Evolutionary conservation across 2,797 vertebrate species (phyloP), one percentile per base, ranked within the genome.

Genomic region (Lacerta bilineata): DNA sequence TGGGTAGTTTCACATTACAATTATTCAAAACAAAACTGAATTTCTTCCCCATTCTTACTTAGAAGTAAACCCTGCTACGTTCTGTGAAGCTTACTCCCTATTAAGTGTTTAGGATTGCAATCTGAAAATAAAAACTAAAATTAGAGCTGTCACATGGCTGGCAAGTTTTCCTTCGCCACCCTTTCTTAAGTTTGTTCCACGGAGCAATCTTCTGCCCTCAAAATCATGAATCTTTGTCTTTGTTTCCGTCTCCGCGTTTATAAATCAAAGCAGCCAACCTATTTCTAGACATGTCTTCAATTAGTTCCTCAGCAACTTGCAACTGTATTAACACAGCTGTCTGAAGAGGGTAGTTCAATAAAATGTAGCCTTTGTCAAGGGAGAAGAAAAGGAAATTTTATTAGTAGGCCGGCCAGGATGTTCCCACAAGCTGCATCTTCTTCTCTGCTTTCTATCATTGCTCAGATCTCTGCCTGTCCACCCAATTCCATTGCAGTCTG

Each of bases 301-400:
- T 92, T 88, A 89, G 91, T 94, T 94, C 92, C 93, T 94, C 90
- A 91, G 91, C 85, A 94, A 94, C 87, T 90, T 74, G 88, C 91
- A 89, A 90, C 55, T 93, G 61, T 92, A 92, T 92, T 88, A 95
- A 92, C 80, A 93, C 88, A 95, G 93, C 90, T 95, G 93, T 90
- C 83, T 90, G 89, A 92, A 93, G 64, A n/a, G 29, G 17, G 15
- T 85, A 88, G 75, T 59, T 88, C 92, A 92, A 91, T 93, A 92
- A 95, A 95, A 94, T 86, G 87, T 90, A 92, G 90, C 61, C 85
- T 90, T 94, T 94, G 91, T 95, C 75, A 93, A 95, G 88, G 15
- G 7, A 18, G 29, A 91, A 91, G 61, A 88, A 93, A 94, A 93
- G 84, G 90, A 95, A 95, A 92, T 86, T 91, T 91, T 94, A 91